Percentiles rank a stretch among this genome's conserved stretches.
phyloP scores from a whole-genome alignment of 2,113 vertebrate species.

The Tyto alba region DNA sequence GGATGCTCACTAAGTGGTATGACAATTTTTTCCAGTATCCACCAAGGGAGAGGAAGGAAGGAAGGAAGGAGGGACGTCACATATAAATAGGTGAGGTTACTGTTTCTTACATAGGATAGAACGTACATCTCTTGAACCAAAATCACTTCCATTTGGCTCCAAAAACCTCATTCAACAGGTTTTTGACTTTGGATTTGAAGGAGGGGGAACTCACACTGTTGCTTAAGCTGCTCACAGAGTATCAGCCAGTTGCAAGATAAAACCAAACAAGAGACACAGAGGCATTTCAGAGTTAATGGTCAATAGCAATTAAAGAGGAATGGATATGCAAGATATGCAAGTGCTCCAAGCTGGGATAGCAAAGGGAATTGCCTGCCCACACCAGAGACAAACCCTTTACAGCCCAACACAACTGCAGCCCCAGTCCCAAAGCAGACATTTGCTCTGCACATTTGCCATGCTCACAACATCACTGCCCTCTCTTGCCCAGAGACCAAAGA shows the following conservation, averaged over 20 bases:
- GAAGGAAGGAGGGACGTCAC: neutral
- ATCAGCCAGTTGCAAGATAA: neutral
- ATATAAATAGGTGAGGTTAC: neutral
- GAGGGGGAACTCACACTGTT: neutral
- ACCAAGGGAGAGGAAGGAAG: neutral
- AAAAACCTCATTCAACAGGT: neutral
- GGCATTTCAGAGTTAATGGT: conserved; percentile 3
- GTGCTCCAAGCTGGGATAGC: neutral
- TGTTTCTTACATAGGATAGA: neutral
- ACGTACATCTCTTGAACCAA: neutral
- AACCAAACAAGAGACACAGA: conserved; percentile 19
- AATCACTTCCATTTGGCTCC: neutral
- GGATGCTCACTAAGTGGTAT: neutral
- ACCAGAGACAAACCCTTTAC: neutral
- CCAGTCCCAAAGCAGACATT: neutral
- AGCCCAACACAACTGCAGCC: neutral
- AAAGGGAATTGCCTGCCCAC: neutral
- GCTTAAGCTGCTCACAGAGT: neutral
- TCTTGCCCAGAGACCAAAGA: neutral
- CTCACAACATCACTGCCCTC: neutral
- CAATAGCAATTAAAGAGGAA: neutral
- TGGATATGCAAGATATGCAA: neutral
- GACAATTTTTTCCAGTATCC: neutral
- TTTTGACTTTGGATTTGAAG: neutral
- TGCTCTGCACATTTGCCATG: neutral